These are phyloP conservation scores for Rosalia funebris DNA, from an alignment of 2,888 invertebrate genomes.

Conservation along the genomic window DNA sequence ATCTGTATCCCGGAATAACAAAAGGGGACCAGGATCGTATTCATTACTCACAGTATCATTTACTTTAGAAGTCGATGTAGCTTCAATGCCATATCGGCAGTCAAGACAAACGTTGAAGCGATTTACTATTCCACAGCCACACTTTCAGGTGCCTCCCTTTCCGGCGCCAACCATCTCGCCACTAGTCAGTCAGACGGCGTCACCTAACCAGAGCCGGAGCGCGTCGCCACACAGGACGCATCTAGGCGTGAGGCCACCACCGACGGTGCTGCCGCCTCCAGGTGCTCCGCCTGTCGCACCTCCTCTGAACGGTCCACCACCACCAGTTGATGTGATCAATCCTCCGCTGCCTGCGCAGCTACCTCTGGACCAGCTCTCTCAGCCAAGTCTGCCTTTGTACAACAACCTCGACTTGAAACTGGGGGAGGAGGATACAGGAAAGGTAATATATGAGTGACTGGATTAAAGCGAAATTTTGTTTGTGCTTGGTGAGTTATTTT, in stretches of 20 bases:
- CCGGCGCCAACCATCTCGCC: conserved; percentile 76
- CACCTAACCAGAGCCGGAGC: conserved; percentile 81
- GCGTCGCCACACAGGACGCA: conserved; percentile 70
- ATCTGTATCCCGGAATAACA: no score
- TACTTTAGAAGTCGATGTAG: no score
- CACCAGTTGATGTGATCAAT: conserved; percentile 52
- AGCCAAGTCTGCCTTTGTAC: conserved; percentile 53
- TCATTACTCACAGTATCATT: no score
- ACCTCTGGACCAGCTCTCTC: conserved; percentile 58
- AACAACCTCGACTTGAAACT: conserved; percentile 48
- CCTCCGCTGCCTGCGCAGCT: conserved; percentile 34
- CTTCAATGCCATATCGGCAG: no score
- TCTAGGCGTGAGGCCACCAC: conserved; percentile 38
- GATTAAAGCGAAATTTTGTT: background rate
- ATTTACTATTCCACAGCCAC: no score
- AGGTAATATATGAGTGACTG: conserved; percentile 25
- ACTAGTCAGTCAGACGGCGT: conserved; percentile 77
- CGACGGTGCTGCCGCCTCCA: conserved; percentile 28
- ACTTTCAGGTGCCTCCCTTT: conserved; percentile 66
- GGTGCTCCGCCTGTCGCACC: conserved; percentile 42
- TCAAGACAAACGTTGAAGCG: no score
- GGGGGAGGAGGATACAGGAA: conserved; percentile 50
- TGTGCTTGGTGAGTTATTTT: background rate
- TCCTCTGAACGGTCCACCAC: conserved; percentile 53
- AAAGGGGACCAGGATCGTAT: no score